Conservation (phyloP, 1,140 invertebrate genomes). For the Tachypleus tridentatus region DNA sequence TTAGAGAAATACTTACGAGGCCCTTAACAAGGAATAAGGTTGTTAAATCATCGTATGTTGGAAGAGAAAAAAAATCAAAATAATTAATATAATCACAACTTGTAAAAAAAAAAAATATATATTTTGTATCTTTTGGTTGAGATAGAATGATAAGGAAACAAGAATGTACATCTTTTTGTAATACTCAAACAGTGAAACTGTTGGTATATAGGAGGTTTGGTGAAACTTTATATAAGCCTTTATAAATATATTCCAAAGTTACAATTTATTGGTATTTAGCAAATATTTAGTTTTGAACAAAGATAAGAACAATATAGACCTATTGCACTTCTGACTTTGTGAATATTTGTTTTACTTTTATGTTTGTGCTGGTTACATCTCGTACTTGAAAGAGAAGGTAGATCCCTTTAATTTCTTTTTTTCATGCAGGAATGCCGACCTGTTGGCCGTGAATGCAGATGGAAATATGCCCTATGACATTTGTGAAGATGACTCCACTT, state of each 20-base stretch:
- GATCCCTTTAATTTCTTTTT: not conserved
- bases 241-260: not conserved
- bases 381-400: not conserved
- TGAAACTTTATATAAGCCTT: too few relatives aligned
- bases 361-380: not conserved
- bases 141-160: too few relatives aligned
- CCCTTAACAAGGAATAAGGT: too few relatives aligned
- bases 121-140: too few relatives aligned
- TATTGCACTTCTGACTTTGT: not conserved
- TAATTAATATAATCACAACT: too few relatives aligned
- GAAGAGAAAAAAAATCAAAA: too few relatives aligned
- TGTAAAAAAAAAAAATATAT: too few relatives aligned
- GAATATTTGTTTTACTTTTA: not conserved
- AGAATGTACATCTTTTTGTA: too few relatives aligned
- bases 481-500: conserved; percentile 89
- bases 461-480: conserved; percentile 99
- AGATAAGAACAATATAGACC: not conserved
- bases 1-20: too few relatives aligned
- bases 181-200: too few relatives aligned
- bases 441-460: conserved; percentile 95
- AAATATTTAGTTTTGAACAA: not conserved
- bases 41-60: too few relatives aligned
- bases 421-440: conserved; percentile 65
- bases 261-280: not conserved
- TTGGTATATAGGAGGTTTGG: too few relatives aligned